These are phyloP conservation scores for Brachionus rotundiformis DNA, from an alignment of 1,140 invertebrate genomes.

Conservation along the genomic window DNA sequence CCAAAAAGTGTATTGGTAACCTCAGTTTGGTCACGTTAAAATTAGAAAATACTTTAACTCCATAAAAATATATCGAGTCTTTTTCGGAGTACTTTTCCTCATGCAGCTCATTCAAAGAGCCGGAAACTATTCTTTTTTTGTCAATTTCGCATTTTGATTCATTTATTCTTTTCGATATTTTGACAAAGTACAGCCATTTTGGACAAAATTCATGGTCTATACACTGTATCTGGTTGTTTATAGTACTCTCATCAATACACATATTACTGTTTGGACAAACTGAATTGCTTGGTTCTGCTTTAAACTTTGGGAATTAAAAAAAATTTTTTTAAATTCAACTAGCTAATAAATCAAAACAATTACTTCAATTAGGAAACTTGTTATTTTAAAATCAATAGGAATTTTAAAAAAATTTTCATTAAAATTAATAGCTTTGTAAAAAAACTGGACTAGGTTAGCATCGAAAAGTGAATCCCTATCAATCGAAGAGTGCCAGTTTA, in stretches of 20 bases:
- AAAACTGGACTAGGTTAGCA: neutral
- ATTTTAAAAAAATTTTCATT: neutral
- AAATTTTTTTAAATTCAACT: neutral
- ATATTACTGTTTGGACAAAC: slow-evolving; percentile 18
- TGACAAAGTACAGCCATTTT: neutral
- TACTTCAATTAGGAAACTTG: slow-evolving; percentile 1
- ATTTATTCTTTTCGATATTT: neutral
- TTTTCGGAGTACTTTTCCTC: neutral
- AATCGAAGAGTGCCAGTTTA: neutral
- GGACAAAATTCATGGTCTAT: slow-evolving; percentile 13
- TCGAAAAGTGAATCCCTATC: neutral
- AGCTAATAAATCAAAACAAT: neutral
- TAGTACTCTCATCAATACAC: neutral
- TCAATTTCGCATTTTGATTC: neutral
- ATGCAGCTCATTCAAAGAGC: neutral
- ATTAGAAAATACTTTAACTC: neutral
- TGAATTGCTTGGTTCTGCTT: neutral
- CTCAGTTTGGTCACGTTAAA: neutral
- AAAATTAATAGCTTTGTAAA: neutral
- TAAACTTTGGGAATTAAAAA: neutral
- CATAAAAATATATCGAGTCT: neutral
- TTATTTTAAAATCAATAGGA: neutral
- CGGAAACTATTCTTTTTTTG: neutral
- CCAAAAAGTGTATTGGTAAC: neutral
- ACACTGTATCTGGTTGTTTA: neutral